Evolutionary conservation across 2,113 vertebrate species (phyloP).

Genomic region (Emydocephalus ijimae): DNA sequence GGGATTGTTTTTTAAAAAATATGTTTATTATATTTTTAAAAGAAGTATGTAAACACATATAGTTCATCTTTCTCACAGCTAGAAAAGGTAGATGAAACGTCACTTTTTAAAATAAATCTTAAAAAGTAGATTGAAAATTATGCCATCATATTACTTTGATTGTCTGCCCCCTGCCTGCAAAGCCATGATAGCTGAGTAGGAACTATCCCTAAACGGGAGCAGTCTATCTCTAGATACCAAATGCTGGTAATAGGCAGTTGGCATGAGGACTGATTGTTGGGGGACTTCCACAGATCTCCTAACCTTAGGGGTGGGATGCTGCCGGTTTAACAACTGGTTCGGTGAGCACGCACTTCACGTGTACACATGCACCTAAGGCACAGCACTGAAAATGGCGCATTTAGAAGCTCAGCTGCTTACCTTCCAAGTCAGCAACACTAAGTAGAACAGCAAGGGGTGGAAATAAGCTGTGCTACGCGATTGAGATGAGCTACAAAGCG

Average conservation of each 20-base stretch:
- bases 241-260: background rate
- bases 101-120: background rate
- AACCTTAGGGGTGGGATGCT: too few relatives aligned
- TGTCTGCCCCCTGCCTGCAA: background rate
- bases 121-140: background rate
- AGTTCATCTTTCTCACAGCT: background rate
- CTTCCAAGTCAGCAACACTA: too few relatives aligned
- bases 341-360: too few relatives aligned
- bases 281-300: background rate
- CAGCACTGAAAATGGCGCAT: too few relatives aligned
- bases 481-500: too few relatives aligned
- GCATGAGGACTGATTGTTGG: background rate
- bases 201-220: background rate
- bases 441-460: too few relatives aligned
- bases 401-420: too few relatives aligned
- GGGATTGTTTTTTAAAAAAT: background rate
- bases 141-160: background rate
- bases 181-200: too few relatives aligned
- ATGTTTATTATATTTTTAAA: background rate
- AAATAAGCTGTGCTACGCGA: too few relatives aligned
- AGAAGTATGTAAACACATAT: background rate
- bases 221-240: background rate
- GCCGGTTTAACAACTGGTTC: too few relatives aligned
- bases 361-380: too few relatives aligned
- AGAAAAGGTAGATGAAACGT: background rate